Base-by-base conservation (phyloP, 2,113 vertebrate genomes). In the Marcusenius ussheri region DNA sequence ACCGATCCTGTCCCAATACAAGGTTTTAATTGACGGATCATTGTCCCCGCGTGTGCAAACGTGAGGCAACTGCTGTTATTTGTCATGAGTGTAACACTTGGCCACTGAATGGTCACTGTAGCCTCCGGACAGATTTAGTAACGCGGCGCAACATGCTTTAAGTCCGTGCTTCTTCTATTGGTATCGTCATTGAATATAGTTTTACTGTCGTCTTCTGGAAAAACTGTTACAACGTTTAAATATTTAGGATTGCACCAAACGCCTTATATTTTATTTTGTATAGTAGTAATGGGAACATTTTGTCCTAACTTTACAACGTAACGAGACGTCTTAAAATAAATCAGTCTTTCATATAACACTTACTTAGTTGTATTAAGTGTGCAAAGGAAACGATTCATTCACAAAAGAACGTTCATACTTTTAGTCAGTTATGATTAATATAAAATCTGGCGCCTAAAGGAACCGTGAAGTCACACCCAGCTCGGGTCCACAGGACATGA, bases 401-500 rank as follows among this genome's bases (percentile, higher is more conserved):
- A 3, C n/a, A 80, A 27, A 70, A 70, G n/a, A 27, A 70, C n/a
- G n/a, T 70, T 31, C 35, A 80, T 42, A 39, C 74, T 80, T 77
- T 77, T 80, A 39, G 35, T 80, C 74, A 39, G 15, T 42, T 42
- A 42, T 19, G 35, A 80, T 80, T 80, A 15, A 42, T 80, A 80
- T 86, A 8, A 50, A 31, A 50, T 49, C 10, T 50, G 46, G 83
- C 47, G 83, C 45, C 24, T 86, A 31, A 35, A 80, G 66, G 88
- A 35, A n/a, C 24, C 42, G 50, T 88, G 56, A 62, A 42, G 87
- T 88, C 53, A 88, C 88, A 89, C 88, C 66, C 66, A 89, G 45
- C 62, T 77, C 39, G 66, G 88, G 31, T 80, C 74, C 74, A 80
- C 35, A 42, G 74, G 3, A 19, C 31, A 42, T 42, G 15, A 42